A percentile compares a stretch with the other conserved stretches of the same genome.
Evolutionary conservation across 2,888 invertebrate genomes (phyloP).

Genomic region (Spialia ferax): DNA sequence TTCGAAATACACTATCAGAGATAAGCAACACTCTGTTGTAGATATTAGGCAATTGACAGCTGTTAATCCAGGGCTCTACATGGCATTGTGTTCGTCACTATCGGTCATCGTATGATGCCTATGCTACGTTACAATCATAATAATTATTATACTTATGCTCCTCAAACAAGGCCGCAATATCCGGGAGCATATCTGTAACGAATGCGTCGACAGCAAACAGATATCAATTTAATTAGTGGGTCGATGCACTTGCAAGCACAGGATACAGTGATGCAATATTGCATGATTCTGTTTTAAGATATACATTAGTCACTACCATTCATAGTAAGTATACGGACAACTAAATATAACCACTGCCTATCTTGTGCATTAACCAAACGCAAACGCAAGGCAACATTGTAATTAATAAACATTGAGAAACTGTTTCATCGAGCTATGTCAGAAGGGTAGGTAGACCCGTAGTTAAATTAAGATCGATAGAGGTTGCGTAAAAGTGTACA

Average conservation of each 20-base stretch:
- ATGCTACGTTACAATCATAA: neutral
- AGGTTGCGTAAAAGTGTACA: neutral
- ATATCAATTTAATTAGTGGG: slow-evolving; percentile 57
- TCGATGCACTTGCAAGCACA: slow-evolving; percentile 58
- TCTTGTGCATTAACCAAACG: slow-evolving; percentile 23
- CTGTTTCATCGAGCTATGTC: slow-evolving; percentile 25
- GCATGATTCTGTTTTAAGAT: slow-evolving; percentile 36
- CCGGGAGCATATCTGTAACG: slow-evolving; percentile 37
- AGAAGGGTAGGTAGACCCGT: neutral
- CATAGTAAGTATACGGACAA: neutral
- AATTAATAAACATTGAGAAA: slow-evolving; percentile 41
- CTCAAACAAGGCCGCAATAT: slow-evolving; percentile 33
- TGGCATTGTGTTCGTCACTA: neutral
- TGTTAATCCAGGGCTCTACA: slow-evolving; percentile 12
- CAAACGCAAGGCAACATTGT: slow-evolving; percentile 28
- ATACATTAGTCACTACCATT: neutral
- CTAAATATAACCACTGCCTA: slow-evolving; percentile 21
- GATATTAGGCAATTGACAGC: slow-evolving; percentile 18
- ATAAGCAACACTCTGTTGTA: slow-evolving; percentile 13
- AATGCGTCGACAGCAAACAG: slow-evolving; percentile 41
- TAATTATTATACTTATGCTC: neutral
- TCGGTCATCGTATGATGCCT: slow-evolving; percentile 1
- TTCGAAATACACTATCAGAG: slow-evolving; percentile 28
- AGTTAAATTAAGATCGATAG: neutral
- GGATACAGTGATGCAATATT: slow-evolving; percentile 45